These are phyloP conservation scores for Mormoops blainvillei DNA, from an alignment of 2,113 vertebrate species.

Conservation along the genomic window DNA sequence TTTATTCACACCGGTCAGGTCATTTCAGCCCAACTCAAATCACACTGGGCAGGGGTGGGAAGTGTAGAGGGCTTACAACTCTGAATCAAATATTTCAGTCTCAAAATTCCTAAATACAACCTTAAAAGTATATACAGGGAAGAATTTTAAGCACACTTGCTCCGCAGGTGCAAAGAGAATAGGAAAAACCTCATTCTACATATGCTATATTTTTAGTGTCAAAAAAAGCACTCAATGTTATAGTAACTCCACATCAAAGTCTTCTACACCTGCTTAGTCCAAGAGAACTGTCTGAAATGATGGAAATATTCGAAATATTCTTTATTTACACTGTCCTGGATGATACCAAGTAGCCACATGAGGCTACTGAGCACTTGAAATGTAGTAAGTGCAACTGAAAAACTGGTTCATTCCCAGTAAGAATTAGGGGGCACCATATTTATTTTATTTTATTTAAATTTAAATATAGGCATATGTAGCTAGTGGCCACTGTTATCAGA, in stretches of 20 bases:
- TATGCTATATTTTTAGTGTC: background rate
- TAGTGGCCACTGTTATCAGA: background rate
- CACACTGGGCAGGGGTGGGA: background rate
- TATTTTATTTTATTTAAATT: background rate
- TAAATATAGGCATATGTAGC: background rate
- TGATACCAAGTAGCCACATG: background rate
- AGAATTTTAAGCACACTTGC: slow-evolving; percentile 25
- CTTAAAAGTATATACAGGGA: background rate
- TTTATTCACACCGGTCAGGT: slow-evolving; percentile 7
- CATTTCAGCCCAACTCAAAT: slow-evolving; percentile 24
- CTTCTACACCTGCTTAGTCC: background rate
- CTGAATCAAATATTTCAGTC: background rate
- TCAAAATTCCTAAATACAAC: slow-evolving; percentile 23
- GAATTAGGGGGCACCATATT: background rate
- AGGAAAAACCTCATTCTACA: background rate
- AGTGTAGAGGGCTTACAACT: background rate
- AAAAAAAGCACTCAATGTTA: background rate
- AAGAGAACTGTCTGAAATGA: background rate
- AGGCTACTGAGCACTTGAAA: background rate
- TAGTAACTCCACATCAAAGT: background rate
- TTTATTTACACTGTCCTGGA: background rate
- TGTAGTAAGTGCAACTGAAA: background rate
- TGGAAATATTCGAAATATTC: background rate
- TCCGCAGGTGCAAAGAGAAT: background rate
- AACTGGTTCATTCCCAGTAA: background rate